Evolutionary conservation across 2,888 invertebrate genomes (phyloP).

Genomic region (Cryptus armator): DNA sequence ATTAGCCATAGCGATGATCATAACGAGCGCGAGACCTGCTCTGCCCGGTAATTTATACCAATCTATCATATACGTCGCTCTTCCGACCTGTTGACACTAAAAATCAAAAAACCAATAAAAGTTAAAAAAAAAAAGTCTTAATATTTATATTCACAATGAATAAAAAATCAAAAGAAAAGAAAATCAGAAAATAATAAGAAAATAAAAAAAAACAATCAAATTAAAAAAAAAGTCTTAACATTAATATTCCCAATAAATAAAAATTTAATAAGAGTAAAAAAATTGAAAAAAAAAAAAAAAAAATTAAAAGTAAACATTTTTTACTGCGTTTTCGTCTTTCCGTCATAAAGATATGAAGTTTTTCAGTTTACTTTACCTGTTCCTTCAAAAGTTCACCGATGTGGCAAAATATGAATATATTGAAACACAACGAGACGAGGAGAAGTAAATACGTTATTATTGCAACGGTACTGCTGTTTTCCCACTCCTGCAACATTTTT

Average conservation of each 20-base stretch:
- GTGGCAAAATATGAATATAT: constrained; percentile 62
- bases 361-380: constrained; percentile 69
- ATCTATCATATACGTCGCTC: constrained; percentile 54
- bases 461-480: constrained; percentile 38
- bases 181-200: too few relatives aligned
- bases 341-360: too few relatives aligned
- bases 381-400: constrained; percentile 76
- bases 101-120: constrained; percentile 19
- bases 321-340: too few relatives aligned
- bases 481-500: constrained; percentile 59
- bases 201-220: not conserved
- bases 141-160: too few relatives aligned
- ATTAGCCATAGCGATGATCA: constrained; percentile 58
- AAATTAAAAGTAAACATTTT: too few relatives aligned
- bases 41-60: constrained; percentile 64
- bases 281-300: too few relatives aligned
- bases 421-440: constrained; percentile 59
- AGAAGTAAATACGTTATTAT: constrained; percentile 53
- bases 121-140: not conserved
- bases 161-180: too few relatives aligned
- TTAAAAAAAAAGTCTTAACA: not conserved
- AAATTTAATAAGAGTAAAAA: too few relatives aligned
- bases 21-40: constrained; percentile 44
- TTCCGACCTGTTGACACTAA: constrained; percentile 55
- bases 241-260: too few relatives aligned